These are phyloP conservation scores for Rosalia funebris DNA, from an alignment of 2,888 invertebrate genomes.

Conservation along the genomic window DNA sequence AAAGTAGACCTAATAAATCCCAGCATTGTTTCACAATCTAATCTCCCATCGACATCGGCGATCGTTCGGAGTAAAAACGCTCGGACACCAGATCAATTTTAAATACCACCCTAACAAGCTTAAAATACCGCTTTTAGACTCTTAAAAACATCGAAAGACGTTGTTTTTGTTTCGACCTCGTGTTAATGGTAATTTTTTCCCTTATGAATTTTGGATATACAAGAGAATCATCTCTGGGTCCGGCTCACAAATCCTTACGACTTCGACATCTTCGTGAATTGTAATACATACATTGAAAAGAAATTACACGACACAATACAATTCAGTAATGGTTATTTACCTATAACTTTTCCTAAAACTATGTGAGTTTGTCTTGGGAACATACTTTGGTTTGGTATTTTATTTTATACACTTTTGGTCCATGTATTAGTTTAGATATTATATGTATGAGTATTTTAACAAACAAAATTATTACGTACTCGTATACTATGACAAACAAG, in stretches of 20 bases:
- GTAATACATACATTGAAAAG: neutral
- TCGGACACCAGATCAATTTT: conserved; percentile 60
- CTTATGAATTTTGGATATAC: conserved; percentile 44
- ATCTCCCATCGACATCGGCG: conserved; percentile 62
- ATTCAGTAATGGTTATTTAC: too few relatives aligned
- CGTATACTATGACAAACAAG: too few relatives aligned
- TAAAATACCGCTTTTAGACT: conserved; percentile 39
- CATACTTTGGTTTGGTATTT: too few relatives aligned
- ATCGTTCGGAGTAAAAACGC: conserved; percentile 56
- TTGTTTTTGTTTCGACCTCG: conserved; percentile 43
- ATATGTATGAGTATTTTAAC: too few relatives aligned
- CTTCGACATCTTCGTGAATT: neutral
- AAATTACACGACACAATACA: too few relatives aligned
- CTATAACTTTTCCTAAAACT: too few relatives aligned
- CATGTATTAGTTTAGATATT: too few relatives aligned
- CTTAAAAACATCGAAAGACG: conserved; percentile 41
- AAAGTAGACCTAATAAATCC: conserved; percentile 63
- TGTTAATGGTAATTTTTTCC: conserved; percentile 49
- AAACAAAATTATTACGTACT: too few relatives aligned
- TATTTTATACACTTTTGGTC: too few relatives aligned
- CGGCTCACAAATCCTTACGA: neutral
- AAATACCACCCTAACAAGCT: conserved; percentile 61
- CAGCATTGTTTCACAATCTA: conserved; percentile 63
- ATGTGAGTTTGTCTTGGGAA: too few relatives aligned
- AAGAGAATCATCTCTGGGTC: conserved; percentile 16